Evolutionary conservation across 2,888 invertebrate genomes (phyloP).

Genomic region (Harpalus rufipes): DNA sequence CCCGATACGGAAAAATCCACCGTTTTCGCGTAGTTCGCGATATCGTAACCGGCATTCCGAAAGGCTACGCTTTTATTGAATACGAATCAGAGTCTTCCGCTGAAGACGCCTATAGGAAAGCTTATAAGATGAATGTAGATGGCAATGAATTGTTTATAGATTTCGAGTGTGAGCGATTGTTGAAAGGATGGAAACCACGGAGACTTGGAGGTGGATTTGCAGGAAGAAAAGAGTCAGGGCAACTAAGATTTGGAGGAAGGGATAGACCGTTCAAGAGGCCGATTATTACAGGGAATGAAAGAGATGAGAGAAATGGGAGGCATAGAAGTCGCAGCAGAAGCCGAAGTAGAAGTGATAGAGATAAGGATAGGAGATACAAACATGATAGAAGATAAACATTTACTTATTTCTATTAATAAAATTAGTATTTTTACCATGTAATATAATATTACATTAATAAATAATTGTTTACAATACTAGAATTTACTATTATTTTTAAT

Average conservation of each 20-base stretch:
- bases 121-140: constrained; percentile 82
- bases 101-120: constrained; percentile 81
- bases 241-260: constrained; percentile 90
- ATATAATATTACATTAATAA: too few species aligned
- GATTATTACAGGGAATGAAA: constrained; percentile 73
- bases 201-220: constrained; percentile 93
- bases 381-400: constrained; percentile 56
- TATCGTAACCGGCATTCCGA: constrained; percentile 90
- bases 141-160: constrained; percentile 87
- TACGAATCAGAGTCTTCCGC: constrained; percentile 82
- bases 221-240: constrained; percentile 91
- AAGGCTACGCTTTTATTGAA: constrained; percentile 93
- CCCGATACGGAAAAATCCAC: constrained; percentile 83
- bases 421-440: too few species aligned
- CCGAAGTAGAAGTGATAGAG: constrained; percentile 52
- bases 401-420: too few species aligned
- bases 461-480: too few species aligned
- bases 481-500: too few species aligned
- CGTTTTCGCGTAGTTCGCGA: constrained; percentile 85
- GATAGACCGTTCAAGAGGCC: constrained; percentile 88
- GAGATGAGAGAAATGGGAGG: constrained; percentile 57
- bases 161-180: constrained; percentile 84
- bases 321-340: constrained; percentile 56
- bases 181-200: constrained; percentile 91
- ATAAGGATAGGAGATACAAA: constrained; percentile 42